Evolutionary conservation across 2,797 vertebrate genomes (phyloP).

Genomic region (Agapornis canus): DNA sequence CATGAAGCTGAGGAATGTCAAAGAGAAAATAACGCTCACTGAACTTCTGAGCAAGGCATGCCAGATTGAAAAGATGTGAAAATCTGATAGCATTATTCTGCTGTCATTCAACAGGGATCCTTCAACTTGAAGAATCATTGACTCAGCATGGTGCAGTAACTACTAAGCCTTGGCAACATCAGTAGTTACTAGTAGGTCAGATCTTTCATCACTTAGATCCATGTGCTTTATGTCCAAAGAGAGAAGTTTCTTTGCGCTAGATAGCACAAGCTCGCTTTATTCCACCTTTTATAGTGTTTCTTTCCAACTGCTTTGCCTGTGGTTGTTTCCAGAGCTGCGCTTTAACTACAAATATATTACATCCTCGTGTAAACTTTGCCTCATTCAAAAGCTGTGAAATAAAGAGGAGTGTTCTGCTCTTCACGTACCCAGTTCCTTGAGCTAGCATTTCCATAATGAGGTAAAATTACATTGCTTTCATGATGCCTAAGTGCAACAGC

Average conservation of each 20-base stretch:
- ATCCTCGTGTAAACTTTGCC: background rate
- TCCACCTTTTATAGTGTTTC: background rate
- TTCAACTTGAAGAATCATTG: background rate
- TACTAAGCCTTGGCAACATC: background rate
- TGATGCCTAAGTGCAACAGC: background rate
- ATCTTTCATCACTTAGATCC: background rate
- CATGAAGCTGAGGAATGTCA: slow-evolving; percentile 32
- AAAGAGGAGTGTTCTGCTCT: background rate
- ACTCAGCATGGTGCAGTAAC: background rate
- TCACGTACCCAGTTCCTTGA: background rate
- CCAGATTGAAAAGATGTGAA: slow-evolving; percentile 41
- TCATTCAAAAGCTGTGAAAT: background rate
- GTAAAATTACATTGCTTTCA: background rate
- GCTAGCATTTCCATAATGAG: background rate
- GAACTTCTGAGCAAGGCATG: slow-evolving; percentile 34
- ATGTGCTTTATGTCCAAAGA: background rate
- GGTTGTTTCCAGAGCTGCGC: background rate
- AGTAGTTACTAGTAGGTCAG: background rate
- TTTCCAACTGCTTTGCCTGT: background rate
- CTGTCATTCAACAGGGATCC: slow-evolving; percentile 10
- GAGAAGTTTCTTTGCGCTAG: background rate
- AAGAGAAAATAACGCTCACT: slow-evolving; percentile 36
- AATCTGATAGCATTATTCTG: slow-evolving; percentile 25
- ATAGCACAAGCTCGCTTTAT: background rate
- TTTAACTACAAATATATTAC: background rate